A percentile compares a stretch with the other conserved stretches of the same genome.
Conservation (phyloP, 2,888 invertebrate genomes). For the Trissolcus brochymenae region DNA sequence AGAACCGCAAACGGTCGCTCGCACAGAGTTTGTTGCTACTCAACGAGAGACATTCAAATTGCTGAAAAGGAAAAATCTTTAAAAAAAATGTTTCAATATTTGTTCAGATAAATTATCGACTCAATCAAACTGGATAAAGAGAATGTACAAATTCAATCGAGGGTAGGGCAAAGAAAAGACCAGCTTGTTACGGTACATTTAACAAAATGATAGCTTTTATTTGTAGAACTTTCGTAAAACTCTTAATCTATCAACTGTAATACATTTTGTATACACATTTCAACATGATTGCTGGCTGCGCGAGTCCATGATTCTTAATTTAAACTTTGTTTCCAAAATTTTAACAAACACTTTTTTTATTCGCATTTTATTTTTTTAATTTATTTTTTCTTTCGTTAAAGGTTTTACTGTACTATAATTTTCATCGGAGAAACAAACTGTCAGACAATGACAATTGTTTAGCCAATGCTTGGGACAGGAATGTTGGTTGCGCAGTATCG, state of each 20-base stretch:
- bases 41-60: conserved; percentile 18
- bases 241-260: conserved; percentile 42
- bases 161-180: conserved; percentile 3
- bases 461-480: conserved; percentile 14
- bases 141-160: not conserved
- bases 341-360: not conserved
- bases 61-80: not conserved
- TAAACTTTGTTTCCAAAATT: not conserved
- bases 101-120: not conserved
- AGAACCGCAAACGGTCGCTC: conserved; percentile 26
- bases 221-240: conserved; percentile 40
- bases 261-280: conserved; percentile 43
- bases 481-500: conserved; percentile 1
- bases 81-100: not conserved
- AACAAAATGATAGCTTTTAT: conserved; percentile 47
- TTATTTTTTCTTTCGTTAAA: not conserved
- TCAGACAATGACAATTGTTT: conserved; percentile 19
- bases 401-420: conserved; percentile 2
- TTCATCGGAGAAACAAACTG: conserved; percentile 11
- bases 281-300: conserved; percentile 3
- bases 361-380: not conserved
- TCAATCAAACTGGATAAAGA: not conserved
- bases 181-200: conserved; percentile 13
- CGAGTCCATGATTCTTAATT: no score
- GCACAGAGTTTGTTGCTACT: conserved; percentile 29